Evolutionary conservation across 2,113 vertebrate species (phyloP).

Genomic region (Pristiophorus japonicus): DNA sequence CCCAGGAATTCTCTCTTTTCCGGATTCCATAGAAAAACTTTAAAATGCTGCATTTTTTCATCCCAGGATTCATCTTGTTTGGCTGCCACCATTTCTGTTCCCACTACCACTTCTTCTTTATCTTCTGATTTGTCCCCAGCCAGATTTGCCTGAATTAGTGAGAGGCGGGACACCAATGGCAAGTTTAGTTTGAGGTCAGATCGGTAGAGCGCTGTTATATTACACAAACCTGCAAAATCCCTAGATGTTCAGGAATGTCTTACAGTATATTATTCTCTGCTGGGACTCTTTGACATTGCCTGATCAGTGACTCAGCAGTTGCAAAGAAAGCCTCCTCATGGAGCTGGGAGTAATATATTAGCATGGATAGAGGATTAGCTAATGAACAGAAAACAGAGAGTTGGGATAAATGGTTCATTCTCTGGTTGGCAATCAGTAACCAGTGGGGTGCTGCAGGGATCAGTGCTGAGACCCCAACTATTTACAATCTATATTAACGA

Average conservation of each 20-base stretch:
- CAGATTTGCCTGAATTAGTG: constrained; percentile 68
- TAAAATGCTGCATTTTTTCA: constrained; percentile 69
- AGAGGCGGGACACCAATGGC: constrained; percentile 41
- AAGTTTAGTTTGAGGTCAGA: constrained; percentile 23
- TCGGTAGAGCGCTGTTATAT: background rate
- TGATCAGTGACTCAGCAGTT: too few relatives aligned
- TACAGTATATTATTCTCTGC: background rate
- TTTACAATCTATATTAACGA: too few relatives aligned
- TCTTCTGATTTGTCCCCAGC: constrained; percentile 71
- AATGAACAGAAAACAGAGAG: too few relatives aligned
- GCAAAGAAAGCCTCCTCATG: background rate
- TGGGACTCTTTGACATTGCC: background rate
- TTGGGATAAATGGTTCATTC: too few relatives aligned
- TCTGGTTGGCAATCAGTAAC: too few relatives aligned
- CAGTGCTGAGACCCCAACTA: too few relatives aligned
- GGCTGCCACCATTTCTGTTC: constrained; percentile 62
- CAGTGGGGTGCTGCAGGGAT: too few relatives aligned
- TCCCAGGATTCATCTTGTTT: constrained; percentile 63
- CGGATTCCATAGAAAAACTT: constrained; percentile 83
- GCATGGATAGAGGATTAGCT: too few relatives aligned
- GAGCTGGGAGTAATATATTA: too few relatives aligned
- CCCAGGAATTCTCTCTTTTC: constrained; percentile 88
- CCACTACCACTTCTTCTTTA: constrained; percentile 67
- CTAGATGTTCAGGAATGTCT: background rate
- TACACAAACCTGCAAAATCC: background rate